These are phyloP conservation scores for Sternotherus odoratus DNA, from an alignment of 2,797 vertebrate species.

Conservation along the genomic window DNA sequence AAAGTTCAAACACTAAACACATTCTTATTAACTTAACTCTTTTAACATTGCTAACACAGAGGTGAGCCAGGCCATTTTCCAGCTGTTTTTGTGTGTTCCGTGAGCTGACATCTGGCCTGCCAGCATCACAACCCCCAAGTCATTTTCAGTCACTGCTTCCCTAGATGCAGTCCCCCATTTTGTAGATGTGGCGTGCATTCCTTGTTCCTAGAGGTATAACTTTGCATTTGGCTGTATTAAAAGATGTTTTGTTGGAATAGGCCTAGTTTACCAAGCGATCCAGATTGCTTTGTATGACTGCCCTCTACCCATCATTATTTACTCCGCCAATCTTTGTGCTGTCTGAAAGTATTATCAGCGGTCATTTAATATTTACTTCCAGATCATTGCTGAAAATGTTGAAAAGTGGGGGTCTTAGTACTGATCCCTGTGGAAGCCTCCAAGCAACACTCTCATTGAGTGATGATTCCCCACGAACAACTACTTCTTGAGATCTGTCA, in stretches of 20 bases:
- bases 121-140: not conserved
- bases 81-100: no score
- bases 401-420: not conserved
- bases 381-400: constrained; percentile 12
- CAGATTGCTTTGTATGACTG: not conserved
- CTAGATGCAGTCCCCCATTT: not conserved
- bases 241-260: not conserved
- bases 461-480: not conserved
- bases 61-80: no score
- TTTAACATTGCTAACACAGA: no score
- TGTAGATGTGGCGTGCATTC: not conserved
- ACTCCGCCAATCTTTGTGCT: constrained; percentile 20
- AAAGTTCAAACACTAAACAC: no score
- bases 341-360: constrained; percentile 44
- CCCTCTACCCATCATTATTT: constrained; percentile 1
- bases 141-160: not conserved
- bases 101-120: no score
- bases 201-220: not conserved
- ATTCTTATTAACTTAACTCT: no score
- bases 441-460: not conserved
- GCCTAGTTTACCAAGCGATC: not conserved
- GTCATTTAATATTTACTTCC: constrained; percentile 52
- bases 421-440: not conserved
- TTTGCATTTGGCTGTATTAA: not conserved
- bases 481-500: constrained; percentile 19